Percentiles rank a stretch among this genome's conserved stretches.
These are phyloP conservation scores for Heliconius hewitsoni DNA, from an alignment of 1,140 invertebrate genomes.

Conservation along the genomic window DNA sequence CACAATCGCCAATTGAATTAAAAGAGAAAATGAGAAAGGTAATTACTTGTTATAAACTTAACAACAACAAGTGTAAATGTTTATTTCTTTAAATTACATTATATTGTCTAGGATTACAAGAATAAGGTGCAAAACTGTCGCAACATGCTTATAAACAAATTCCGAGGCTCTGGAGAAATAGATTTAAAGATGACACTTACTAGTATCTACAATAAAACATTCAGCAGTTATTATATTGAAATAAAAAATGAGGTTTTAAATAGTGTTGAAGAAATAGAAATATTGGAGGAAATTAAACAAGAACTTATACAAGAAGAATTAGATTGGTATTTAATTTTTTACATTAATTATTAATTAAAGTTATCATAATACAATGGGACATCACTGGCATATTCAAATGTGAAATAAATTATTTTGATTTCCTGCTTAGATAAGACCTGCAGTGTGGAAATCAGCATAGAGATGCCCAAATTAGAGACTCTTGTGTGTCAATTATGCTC, in stretches of 20 bases:
- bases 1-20: slow-evolving; percentile 64
- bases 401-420: no score
- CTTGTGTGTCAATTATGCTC: no score
- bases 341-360: not conserved
- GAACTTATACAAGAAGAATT: slow-evolving; percentile 71
- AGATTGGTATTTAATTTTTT: slow-evolving; percentile 53
- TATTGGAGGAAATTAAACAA: slow-evolving; percentile 62
- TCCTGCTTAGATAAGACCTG: no score
- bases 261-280: slow-evolving; percentile 56
- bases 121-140: slow-evolving; percentile 65
- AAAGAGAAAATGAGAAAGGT: slow-evolving; percentile 75
- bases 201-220: slow-evolving; percentile 64
- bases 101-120: slow-evolving; percentile 62
- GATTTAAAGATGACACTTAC: slow-evolving; percentile 58
- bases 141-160: slow-evolving; percentile 58
- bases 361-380: no score
- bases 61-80: not conserved
- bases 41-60: slow-evolving; percentile 9
- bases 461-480: no score
- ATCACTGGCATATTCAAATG: no score
- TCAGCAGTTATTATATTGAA: slow-evolving; percentile 45
- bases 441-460: no score
- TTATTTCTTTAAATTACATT: not conserved
- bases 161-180: slow-evolving; percentile 49
- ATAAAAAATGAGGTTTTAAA: slow-evolving; percentile 31